Evolutionary conservation across 1,140 invertebrate genomes (phyloP).

Genomic region (Drosophila rhopaloa): DNA sequence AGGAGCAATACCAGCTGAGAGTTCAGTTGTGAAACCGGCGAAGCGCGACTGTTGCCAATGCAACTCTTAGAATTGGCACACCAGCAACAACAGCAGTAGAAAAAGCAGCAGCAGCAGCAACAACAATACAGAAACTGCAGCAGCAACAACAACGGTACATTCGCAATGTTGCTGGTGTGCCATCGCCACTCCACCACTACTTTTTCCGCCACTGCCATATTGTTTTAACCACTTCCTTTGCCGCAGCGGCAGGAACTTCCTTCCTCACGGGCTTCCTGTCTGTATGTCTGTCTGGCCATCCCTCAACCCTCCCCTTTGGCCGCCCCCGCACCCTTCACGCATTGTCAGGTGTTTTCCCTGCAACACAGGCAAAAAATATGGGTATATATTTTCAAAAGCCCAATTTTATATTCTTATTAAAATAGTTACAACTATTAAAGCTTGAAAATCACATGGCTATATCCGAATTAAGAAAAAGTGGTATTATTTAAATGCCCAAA

Average conservation of each 20-base stretch:
- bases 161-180: constrained; percentile 42
- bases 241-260: constrained; percentile 47
- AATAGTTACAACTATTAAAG: neutral
- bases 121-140: constrained; percentile 18
- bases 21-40: constrained; percentile 77
- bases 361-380: constrained; percentile 5
- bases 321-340: constrained; percentile 18
- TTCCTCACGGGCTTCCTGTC: constrained; percentile 57
- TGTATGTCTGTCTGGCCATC: constrained; percentile 13
- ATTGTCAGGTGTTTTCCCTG: constrained; percentile 52
- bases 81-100: constrained; percentile 45
- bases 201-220: constrained; percentile 38
- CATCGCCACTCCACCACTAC: constrained; percentile 19
- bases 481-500: no score
- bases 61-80: constrained; percentile 82
- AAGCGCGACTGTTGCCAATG: constrained; percentile 82
- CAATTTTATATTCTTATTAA: neutral
- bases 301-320: constrained; percentile 16
- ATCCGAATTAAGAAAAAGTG: no score
- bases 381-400: neutral
- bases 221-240: constrained; percentile 81
- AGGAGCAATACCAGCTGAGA: constrained; percentile 48
- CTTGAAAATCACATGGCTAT: no score
- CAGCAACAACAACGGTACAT: constrained; percentile 74
- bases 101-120: constrained; percentile 22